Evolutionary conservation across 2,113 vertebrate genomes (phyloP).

Genomic region (Sylvilagus bachmani): DNA sequence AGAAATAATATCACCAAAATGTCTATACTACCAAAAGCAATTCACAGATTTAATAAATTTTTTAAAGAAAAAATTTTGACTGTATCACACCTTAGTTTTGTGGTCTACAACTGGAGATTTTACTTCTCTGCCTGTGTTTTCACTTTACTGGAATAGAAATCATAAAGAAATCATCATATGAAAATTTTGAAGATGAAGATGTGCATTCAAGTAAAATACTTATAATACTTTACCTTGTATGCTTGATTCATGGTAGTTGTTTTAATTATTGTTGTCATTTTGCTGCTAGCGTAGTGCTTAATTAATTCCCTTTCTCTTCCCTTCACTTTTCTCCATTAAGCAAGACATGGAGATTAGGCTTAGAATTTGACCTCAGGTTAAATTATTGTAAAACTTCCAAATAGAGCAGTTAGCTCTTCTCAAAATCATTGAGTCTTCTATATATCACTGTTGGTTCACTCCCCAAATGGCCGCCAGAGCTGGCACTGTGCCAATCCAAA

Average conservation of each 20-base stretch:
- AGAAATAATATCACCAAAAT: too few species aligned
- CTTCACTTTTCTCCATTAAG: background rate
- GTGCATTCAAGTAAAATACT: background rate
- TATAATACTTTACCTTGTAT: background rate
- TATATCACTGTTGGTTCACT: background rate
- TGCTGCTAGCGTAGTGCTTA: background rate
- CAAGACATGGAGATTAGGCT: background rate
- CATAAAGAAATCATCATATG: background rate
- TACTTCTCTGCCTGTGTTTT: background rate
- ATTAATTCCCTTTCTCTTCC: background rate
- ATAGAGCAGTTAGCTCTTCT: background rate
- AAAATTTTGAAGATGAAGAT: background rate
- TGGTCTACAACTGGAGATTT: background rate
- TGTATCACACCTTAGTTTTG: background rate
- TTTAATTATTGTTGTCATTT: background rate
- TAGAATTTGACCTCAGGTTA: slow-evolving; percentile 2
- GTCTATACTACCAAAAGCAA: too few species aligned
- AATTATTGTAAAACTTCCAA: slow-evolving; percentile 12
- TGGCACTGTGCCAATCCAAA: too few species aligned
- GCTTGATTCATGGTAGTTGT: background rate
- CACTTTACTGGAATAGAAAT: background rate
- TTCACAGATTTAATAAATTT: too few species aligned
- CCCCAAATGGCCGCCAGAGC: too few species aligned
- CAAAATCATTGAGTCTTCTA: background rate
- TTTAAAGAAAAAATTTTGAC: background rate